phyloP scores from a whole-genome alignment of 2,797 vertebrate species.

The Phoxinus dragarum region DNA sequence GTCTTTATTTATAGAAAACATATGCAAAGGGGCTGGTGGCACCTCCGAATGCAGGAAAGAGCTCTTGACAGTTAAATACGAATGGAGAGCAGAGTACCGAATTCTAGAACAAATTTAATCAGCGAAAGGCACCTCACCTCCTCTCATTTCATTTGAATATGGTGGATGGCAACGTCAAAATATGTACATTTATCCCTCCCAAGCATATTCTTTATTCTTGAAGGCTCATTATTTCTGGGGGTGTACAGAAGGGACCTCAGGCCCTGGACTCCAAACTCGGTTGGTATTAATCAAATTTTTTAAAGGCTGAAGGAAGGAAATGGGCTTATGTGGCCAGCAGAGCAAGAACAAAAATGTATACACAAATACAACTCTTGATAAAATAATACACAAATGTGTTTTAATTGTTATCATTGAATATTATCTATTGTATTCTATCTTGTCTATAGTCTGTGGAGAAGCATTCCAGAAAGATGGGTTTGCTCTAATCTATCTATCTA shows the following conservation, averaged over 20 bases:
- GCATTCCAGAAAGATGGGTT: too few species aligned
- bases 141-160: constrained; percentile 89
- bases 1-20: constrained; percentile 86
- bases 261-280: constrained; percentile 84
- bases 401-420: not conserved
- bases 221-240: constrained; percentile 92
- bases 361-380: not conserved
- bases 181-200: constrained; percentile 76
- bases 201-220: constrained; percentile 87
- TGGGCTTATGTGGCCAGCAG: constrained; percentile 58
- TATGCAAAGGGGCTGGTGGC: constrained; percentile 82
- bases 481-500: not conserved
- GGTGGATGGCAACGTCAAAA: constrained; percentile 78
- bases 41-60: constrained; percentile 70
- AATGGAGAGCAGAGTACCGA: constrained; percentile 65
- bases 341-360: constrained; percentile 23
- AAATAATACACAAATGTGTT: too few species aligned
- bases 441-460: not conserved
- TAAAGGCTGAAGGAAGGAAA: constrained; percentile 27
- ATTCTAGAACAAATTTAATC: constrained; percentile 81
- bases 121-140: constrained; percentile 75
- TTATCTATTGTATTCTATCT: too few species aligned
- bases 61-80: constrained; percentile 74
- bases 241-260: constrained; percentile 80
- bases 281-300: constrained; percentile 93